Percentiles rank a stretch among this genome's conserved stretches.
Conservation (phyloP, 2,888 invertebrate species). For the Plebejus anna region DNA sequence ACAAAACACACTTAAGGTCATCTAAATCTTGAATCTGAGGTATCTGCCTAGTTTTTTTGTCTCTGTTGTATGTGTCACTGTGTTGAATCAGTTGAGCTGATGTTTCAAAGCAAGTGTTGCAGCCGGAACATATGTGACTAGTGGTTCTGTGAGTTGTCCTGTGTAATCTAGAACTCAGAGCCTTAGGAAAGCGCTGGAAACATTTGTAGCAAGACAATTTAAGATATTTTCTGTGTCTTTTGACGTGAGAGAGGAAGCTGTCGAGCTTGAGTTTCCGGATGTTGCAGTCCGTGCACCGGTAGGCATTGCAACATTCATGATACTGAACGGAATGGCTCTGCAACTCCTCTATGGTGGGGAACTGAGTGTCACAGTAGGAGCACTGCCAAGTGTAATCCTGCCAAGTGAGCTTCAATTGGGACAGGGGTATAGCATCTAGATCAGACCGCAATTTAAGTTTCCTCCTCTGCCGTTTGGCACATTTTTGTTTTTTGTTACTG, state of each 20-base stretch:
- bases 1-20: conserved; percentile 51
- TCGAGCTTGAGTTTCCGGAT: conserved; percentile 51
- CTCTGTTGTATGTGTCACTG: conserved; percentile 45
- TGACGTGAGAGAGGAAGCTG: conserved; percentile 72
- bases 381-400: conserved; percentile 59
- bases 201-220: conserved; percentile 68
- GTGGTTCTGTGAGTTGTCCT: conserved; percentile 43
- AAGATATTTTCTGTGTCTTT: conserved; percentile 79
- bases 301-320: conserved; percentile 81
- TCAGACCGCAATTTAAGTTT: conserved; percentile 30
- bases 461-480: conserved; percentile 28
- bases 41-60: conserved; percentile 42
- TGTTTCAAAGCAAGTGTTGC: conserved; percentile 49
- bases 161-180: conserved; percentile 44
- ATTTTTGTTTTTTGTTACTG: conserved; percentile 34
- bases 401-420: conserved; percentile 56
- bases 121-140: conserved; percentile 52
- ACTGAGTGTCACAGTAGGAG: conserved; percentile 55
- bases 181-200: conserved; percentile 45
- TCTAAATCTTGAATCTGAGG: conserved; percentile 41
- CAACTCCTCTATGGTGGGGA: conserved; percentile 57
- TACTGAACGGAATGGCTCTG: conserved; percentile 79
- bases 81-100: conserved; percentile 50
- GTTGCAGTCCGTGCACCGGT: conserved; percentile 82
- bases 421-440: conserved; percentile 46